Percentiles rank a stretch among this genome's conserved stretches.
Conservation (phyloP, 2,797 vertebrate genomes). For the Clarias platycephalus region DNA sequence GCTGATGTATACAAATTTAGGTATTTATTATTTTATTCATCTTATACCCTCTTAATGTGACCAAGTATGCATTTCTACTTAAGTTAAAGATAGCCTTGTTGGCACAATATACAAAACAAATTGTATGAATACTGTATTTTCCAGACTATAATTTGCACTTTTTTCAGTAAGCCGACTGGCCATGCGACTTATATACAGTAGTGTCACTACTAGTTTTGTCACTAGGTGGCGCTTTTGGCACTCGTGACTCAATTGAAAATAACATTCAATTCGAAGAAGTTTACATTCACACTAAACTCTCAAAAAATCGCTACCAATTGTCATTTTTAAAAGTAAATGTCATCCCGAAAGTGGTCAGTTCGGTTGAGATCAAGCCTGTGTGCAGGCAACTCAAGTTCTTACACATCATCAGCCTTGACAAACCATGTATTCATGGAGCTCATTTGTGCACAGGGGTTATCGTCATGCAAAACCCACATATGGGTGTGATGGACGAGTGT, state of each 20-base stretch:
- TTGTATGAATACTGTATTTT: too few relatives aligned
- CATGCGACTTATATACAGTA: too few relatives aligned
- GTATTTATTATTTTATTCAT: background rate
- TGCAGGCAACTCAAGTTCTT: background rate
- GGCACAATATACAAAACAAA: background rate
- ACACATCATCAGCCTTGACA: too few relatives aligned
- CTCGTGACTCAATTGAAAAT: too few relatives aligned
- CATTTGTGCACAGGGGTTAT: background rate
- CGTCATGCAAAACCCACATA: background rate
- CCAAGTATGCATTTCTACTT: background rate
- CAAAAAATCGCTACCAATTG: too few relatives aligned
- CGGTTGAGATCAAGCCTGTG: background rate
- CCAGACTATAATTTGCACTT: too few relatives aligned
- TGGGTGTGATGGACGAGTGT: background rate
- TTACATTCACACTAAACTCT: too few relatives aligned
- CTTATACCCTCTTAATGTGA: background rate
- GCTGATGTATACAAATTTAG: background rate
- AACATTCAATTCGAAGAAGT: too few relatives aligned
- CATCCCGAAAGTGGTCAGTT: background rate
- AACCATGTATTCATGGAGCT: background rate
- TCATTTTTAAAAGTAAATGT: too few relatives aligned
- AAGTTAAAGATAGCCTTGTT: background rate
- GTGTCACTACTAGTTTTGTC: too few relatives aligned
- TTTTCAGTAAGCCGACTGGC: too few relatives aligned
- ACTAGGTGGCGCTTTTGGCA: too few relatives aligned